Conservation (phyloP, 2,113 vertebrate species). For the Nothocercus julius region DNA sequence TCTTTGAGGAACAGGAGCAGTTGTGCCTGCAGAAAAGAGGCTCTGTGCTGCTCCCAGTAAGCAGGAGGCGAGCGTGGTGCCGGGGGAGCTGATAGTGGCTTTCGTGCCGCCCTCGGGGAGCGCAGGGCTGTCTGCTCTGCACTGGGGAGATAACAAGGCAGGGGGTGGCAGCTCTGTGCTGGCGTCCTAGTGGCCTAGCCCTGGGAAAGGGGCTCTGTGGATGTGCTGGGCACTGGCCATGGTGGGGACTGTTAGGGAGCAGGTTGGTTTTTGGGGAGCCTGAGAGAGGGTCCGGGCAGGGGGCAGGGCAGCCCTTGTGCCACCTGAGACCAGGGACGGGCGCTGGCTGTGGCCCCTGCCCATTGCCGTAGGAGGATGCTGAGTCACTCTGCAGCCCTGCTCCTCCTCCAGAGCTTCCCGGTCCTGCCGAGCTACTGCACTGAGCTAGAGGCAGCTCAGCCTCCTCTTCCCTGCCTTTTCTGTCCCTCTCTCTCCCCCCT, state of each 20-base stretch:
- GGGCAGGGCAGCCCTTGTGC: background rate
- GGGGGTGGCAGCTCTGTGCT: background rate
- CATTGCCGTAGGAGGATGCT: conserved; percentile 51
- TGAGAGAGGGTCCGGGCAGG: fast-evolving
- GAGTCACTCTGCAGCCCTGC: conserved; percentile 60
- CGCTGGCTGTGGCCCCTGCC: background rate
- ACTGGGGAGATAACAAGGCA: background rate
- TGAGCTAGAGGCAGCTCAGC: background rate
- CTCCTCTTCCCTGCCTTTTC: background rate
- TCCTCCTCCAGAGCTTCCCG: background rate
- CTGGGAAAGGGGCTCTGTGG: fast-evolving
- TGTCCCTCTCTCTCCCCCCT: background rate
- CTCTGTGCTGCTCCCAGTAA: background rate
- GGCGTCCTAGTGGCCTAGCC: background rate
- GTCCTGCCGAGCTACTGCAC: background rate
- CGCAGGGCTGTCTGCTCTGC: background rate
- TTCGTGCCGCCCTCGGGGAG: background rate
- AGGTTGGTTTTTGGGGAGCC: too few species aligned
- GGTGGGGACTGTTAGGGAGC: background rate
- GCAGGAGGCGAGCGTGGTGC: background rate
- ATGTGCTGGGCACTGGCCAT: background rate
- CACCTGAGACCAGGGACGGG: too few species aligned
- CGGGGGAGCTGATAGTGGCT: background rate
- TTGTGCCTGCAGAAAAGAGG: background rate
- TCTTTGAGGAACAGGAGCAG: background rate